Evolutionary conservation across 2,888 invertebrate genomes (phyloP), one percentile per base, ranked within the genome.

Genomic region (Drosophila infuscata): DNA sequence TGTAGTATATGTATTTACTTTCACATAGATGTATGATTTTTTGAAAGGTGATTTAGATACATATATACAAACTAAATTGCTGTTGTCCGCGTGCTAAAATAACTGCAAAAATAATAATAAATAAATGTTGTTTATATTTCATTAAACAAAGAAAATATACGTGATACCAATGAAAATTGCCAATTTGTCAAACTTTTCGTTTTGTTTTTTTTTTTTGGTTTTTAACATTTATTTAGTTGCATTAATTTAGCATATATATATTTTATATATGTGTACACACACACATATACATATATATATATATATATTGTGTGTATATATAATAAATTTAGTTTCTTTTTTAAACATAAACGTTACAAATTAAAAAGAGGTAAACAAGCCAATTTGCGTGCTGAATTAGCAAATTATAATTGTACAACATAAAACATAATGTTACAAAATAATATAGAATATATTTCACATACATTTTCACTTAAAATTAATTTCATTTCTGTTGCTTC

Each of bases 201-300:
- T 58, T 73, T 60, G 72, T 82, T 73, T 60, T 74, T 82, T 84
- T 79, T 79, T 87, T 81, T 75, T 81, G 83, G 74, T 74, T 83
- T 87, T 86, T 83, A 88, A 88, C 87, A 88, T 88, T 88, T 88
- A 88, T 88, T 88, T 90, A 88, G 90, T 90, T 90, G 86, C 90
- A 83, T 87, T 89, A 85, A 88, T 86, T 87, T 85, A 86, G 82
- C 74, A 72, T 88, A 73, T 78, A 84, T 89, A 76, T 76, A 79
- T 46, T 12, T 20, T 76, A 77, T 84, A 74, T 81, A 73, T 85
- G 49, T 76, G 41, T 66, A 15, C 6, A 15, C 9, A 11, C 11
- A 36, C 80, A 68, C 77, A 63, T 82, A 71, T 82, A 76, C 72
- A 62, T 81, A 49, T 62, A n/a, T 66, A 35, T 71, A 58, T 82